phyloP scores from a whole-genome alignment of 2,113 vertebrate genomes.

The Nestor notabilis region DNA sequence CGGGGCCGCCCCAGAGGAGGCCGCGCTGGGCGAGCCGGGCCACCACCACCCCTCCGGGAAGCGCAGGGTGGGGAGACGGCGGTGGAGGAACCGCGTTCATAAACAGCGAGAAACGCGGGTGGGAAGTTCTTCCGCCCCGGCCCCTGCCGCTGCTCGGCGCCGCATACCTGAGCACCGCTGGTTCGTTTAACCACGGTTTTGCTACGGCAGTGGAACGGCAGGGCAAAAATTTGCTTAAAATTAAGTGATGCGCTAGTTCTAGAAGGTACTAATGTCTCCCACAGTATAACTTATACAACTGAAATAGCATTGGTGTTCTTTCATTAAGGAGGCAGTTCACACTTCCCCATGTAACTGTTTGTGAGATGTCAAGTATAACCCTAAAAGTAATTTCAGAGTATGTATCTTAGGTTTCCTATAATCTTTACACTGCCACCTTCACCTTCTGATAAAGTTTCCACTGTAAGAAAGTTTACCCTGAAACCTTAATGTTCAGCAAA shows the following conservation, averaged over 20 bases:
- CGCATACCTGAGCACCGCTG: accelerated
- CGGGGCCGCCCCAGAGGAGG: not conserved
- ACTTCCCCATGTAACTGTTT: not conserved
- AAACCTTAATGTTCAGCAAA: not conserved
- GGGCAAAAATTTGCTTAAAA: not conserved
- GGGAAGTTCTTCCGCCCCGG: too few relatives aligned
- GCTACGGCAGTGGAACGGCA: accelerated
- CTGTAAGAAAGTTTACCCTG: too few relatives aligned
- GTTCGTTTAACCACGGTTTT: accelerated
- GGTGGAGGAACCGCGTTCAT: not conserved
- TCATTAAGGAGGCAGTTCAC: not conserved
- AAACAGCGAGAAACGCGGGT: not conserved
- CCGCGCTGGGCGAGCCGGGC: not conserved
- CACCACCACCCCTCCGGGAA: too few relatives aligned
- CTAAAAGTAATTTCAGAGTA: not conserved
- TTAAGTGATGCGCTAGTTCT: accelerated
- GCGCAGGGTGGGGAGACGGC: not conserved
- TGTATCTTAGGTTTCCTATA: not conserved
- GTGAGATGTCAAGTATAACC: not conserved
- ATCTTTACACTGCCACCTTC: not conserved
- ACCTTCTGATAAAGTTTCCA: not conserved
- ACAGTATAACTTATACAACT: accelerated
- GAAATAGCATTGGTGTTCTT: not conserved
- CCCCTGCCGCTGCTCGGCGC: accelerated
- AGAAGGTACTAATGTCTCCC: too few relatives aligned